Evolutionary conservation across 2,888 invertebrate genomes (phyloP).

Genomic region (Acleris holmiana): DNA sequence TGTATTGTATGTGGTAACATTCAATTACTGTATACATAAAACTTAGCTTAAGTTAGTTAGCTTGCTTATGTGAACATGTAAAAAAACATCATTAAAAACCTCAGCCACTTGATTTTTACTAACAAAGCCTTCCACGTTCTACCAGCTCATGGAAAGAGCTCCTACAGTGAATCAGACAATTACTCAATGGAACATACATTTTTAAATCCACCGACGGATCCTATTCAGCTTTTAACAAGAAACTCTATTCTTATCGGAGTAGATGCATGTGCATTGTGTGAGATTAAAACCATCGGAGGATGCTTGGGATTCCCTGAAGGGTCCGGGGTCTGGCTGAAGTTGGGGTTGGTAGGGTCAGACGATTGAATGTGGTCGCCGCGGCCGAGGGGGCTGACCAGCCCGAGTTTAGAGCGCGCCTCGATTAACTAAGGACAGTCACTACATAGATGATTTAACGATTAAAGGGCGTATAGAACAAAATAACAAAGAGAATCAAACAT

Average conservation of each 20-base stretch:
- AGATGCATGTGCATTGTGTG: slow-evolving; percentile 62
- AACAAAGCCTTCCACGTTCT: slow-evolving; percentile 10
- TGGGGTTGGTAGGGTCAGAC: slow-evolving; percentile 53
- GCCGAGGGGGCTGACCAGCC: slow-evolving; percentile 52
- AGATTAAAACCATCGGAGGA: slow-evolving; percentile 67
- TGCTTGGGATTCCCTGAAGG: slow-evolving; percentile 62
- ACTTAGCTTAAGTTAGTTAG: no score
- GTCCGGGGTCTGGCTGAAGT: slow-evolving; percentile 56
- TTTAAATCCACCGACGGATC: slow-evolving; percentile 44
- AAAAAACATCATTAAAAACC: not conserved
- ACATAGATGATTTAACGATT: no score
- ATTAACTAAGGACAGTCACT: slow-evolving; percentile 56
- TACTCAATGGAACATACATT: slow-evolving; percentile 22
- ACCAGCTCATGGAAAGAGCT: slow-evolving; percentile 9
- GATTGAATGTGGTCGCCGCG: slow-evolving; percentile 74
- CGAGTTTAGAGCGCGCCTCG: slow-evolving; percentile 52
- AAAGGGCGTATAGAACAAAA: no score
- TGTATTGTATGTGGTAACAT: no score
- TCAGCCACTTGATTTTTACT: not conserved
- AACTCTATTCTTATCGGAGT: slow-evolving; percentile 60
- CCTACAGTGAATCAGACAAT: slow-evolving; percentile 25
- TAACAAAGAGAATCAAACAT: not conserved
- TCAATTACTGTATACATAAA: no score
- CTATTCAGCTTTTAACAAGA: slow-evolving; percentile 37
- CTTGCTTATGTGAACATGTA: no score